phyloP scores from a whole-genome alignment of 2,888 invertebrate genomes.

The Pomacea canaliculata region DNA sequence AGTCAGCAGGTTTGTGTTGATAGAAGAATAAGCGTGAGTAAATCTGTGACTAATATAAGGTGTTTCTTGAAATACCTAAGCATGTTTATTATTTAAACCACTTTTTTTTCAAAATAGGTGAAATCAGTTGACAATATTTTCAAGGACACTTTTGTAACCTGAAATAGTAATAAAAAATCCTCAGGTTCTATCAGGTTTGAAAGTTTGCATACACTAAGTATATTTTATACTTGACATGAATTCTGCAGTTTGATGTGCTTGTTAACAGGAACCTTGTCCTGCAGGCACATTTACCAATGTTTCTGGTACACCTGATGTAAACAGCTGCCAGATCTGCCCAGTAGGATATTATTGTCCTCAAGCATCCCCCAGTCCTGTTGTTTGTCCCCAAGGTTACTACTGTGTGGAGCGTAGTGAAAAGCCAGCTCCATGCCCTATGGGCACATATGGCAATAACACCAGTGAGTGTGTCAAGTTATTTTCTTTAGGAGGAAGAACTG shows the following conservation, averaged over 20 bases:
- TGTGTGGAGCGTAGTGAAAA: conserved; percentile 51
- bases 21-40: not conserved
- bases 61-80: too few species aligned
- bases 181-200: too few species aligned
- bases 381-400: conserved; percentile 62
- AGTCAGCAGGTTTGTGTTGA: conserved; percentile 51
- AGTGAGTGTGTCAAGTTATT: conserved; percentile 42
- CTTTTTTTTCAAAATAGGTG: too few species aligned
- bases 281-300: conserved; percentile 62
- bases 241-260: too few species aligned
- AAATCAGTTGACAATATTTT: too few species aligned
- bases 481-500: too few species aligned
- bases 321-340: conserved; percentile 57
- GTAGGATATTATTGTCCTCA: conserved; percentile 62
- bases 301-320: conserved; percentile 52
- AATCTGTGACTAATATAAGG: too few species aligned
- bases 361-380: conserved; percentile 49
- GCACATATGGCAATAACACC: conserved; percentile 60
- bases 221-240: too few species aligned
- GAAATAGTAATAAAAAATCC: too few species aligned
- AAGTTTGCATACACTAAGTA: too few species aligned
- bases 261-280: conserved; percentile 59
- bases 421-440: conserved; percentile 64
- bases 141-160: too few species aligned
- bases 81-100: too few species aligned